Base-by-base conservation (phyloP, 2,797 vertebrate genomes). In the Anguilla megastoma region DNA sequence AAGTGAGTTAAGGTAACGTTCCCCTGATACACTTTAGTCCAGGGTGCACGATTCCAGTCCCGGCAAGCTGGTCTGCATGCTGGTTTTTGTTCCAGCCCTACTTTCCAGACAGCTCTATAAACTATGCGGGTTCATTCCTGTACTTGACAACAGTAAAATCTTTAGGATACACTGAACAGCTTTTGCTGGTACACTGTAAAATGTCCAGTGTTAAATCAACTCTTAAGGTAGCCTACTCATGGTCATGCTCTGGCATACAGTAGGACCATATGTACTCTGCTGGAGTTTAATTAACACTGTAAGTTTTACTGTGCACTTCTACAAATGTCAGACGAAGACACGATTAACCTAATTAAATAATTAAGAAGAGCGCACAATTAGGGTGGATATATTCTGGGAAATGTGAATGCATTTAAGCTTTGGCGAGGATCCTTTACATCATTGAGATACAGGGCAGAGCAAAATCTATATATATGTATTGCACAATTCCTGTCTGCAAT, bases 41-140 rank as follows among this genome's bases (percentile, higher is more conserved):
- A 2, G 69, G 1, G 18, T 89, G 86, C 88, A 87, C 89, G 69
- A 85, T 89, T 88, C 80, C 33, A 56, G 30, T 27, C 82, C 88
- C 9, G 45, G 84, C 87, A 90, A 89, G 89, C 87, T 85, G n/a
- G 85, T 88, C 85, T 88, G 88, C 91, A 83, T 87, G 87, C 84
- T 86, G 88, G 85, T 63, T 27, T 60, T 33, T 74, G 16, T 24
- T 21, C 16, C 58, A 63, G 10, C 50, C 50, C 41, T 45, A 45
- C 41, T 45, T 45, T 45, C 41, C 41, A 45, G 41, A 45, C 41
- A 45, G 41, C 41, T 45, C 41, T 45, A 45, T 45, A 45, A 45
- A 45, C 41, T 5, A 45, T 5, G 41, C 41, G 41, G 41, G 41
- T 45, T 45, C 41, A 45, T 45, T 45, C 41, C 41, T 45, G 41